These are phyloP conservation scores for Bos indicus DNA, from an alignment of 2,113 vertebrate species.

Conservation along the genomic window DNA sequence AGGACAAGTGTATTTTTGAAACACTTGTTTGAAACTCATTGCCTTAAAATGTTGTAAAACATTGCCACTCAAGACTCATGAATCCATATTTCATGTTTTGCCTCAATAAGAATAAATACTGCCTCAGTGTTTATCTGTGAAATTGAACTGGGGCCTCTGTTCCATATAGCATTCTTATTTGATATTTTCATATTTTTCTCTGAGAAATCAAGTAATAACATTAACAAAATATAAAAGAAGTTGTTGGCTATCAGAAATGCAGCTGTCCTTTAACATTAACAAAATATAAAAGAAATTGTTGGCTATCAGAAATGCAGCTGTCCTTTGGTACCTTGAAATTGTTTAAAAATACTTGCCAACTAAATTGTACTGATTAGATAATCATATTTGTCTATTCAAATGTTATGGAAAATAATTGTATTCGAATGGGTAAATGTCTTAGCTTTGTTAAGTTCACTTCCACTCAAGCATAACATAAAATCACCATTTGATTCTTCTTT, in stretches of 20 bases:
- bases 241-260: background rate
- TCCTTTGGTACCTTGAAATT: background rate
- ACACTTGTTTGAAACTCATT: background rate
- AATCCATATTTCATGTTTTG: background rate
- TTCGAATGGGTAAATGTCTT: background rate
- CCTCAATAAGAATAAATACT: background rate
- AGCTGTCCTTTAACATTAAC: background rate
- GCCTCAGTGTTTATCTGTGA: background rate
- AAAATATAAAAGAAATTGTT: background rate
- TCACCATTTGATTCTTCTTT: background rate
- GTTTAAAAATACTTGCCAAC: slow-evolving; percentile 17
- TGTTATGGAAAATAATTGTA: background rate
- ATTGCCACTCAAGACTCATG: background rate
- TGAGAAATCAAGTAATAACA: background rate
- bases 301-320: background rate
- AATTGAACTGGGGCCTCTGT: background rate
- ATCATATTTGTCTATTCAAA: background rate
- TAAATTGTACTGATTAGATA: slow-evolving; percentile 3
- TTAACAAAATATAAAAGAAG: background rate
- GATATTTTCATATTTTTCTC: background rate
- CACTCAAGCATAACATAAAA: background rate
- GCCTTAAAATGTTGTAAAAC: background rate
- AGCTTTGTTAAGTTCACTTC: background rate
- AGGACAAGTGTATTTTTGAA: background rate
- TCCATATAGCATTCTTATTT: background rate